Evolutionary conservation across 1,140 invertebrate genomes (phyloP), one percentile per base, ranked within the genome.

Genomic region (Propsilocerus akamusi): DNA sequence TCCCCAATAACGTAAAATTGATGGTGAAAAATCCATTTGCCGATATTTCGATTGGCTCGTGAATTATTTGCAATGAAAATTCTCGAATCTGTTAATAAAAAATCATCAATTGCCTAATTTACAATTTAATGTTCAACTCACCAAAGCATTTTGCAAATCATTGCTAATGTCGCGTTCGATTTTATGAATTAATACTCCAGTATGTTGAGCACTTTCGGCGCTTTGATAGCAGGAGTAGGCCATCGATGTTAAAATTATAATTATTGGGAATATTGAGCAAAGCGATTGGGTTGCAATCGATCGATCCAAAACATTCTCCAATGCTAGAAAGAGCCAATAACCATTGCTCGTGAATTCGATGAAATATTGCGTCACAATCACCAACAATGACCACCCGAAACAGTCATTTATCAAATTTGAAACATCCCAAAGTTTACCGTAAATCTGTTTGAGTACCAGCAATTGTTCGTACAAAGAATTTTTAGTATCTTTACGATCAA

Each of bases 321-420:
- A 47, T 2, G 34, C 25, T 12, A 51, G 25, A n/a, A 51, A 51
- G 5, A 51, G n/a, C 46, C 46, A 51, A 37, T 47, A 51, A 7
- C 46, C 50, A 22, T 48, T 46, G 3, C 23, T 47, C 3, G 46
- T 47, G 22, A 51, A 47, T 12, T 32, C 41, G 7, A 51, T 22
- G 14, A 51, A 51, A n/a, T 23, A 51, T 23, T 32, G 24, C 8
- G 46, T 51, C 12, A 34, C 17, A 28, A 51, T 47, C 12, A 28
- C 14, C 26, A 51, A 20, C 2, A 51, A n/a, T 11, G 50, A 51
- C 50, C 50, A 51, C 6, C 50, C 50, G 14, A 47, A 51, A 25
- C 46, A 47, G 34, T 51, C 46, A 25, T 51, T 51, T 6, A 51
- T 32, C 26, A 48, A 20, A 22, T 47, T 51, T 7, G 12, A 47